Evolutionary conservation across 1,140 invertebrate genomes (phyloP).

Genomic region (Sitobion miscanthi): DNA sequence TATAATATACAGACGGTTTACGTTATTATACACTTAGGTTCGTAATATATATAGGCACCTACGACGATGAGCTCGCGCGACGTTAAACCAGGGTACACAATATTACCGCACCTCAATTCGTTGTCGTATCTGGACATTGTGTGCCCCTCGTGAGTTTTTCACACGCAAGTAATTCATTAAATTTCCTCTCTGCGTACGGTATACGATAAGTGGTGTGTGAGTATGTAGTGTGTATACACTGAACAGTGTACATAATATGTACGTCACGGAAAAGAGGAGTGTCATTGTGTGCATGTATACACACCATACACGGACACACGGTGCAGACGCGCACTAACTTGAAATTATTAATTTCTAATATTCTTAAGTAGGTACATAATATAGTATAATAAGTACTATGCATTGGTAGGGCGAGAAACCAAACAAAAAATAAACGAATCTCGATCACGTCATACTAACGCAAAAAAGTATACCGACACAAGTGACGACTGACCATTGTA

Average conservation of each 20-base stretch:
- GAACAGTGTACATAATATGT: neutral
- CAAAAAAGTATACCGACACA: neutral
- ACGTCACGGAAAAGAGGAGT: neutral
- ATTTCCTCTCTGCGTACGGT: neutral
- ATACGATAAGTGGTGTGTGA: neutral
- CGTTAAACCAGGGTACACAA: neutral
- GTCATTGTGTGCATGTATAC: neutral
- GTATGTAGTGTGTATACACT: neutral
- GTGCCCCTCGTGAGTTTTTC: neutral
- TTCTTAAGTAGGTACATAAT: neutral
- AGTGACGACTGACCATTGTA: neutral
- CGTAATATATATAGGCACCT: too few relatives aligned
- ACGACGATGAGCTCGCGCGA: neutral
- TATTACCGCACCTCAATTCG: slow-evolving; percentile 28
- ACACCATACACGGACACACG: neutral
- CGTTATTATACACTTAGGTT: too few relatives aligned
- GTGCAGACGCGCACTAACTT: neutral
- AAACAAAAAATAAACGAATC: neutral
- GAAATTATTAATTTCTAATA: neutral
- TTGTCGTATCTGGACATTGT: neutral
- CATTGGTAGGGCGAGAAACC: neutral
- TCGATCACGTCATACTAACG: neutral
- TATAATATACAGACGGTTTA: too few relatives aligned
- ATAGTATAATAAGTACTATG: too few relatives aligned
- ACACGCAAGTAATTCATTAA: neutral